These are phyloP conservation scores for Prunella strophiata DNA, from an alignment of 2,797 vertebrate genomes.

Conservation along the genomic window DNA sequence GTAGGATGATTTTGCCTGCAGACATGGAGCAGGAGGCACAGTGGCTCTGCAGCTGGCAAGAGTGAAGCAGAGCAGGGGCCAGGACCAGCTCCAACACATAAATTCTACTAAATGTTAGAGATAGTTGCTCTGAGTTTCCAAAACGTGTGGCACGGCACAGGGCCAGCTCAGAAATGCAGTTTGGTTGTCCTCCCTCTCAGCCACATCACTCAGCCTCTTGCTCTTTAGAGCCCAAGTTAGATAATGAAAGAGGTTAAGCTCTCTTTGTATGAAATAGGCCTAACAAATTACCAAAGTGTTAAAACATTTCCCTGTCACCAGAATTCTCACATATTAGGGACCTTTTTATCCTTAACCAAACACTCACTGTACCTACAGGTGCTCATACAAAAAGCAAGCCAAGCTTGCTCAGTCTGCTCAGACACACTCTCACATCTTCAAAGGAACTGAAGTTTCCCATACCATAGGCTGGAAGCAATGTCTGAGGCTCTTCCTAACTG, in stretches of 20 bases:
- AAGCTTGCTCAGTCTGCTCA: not conserved
- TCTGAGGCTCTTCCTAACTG: not conserved
- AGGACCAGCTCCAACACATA: not conserved
- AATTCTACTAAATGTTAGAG: not conserved
- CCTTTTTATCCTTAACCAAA: not conserved
- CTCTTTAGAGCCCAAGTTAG: not conserved
- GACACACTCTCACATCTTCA: not conserved
- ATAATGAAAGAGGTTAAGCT: not conserved
- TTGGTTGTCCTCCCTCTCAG: not conserved
- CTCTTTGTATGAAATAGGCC: not conserved
- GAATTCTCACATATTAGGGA: not conserved
- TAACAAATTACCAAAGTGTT: not conserved
- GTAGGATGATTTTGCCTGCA: not conserved
- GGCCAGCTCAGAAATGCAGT: not conserved
- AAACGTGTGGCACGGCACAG: accelerated
- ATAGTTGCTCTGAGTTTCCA: not conserved
- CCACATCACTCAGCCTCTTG: not conserved
- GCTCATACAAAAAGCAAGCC: not conserved
- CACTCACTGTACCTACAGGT: not conserved
- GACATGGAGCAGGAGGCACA: not conserved
- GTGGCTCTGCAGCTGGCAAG: not conserved
- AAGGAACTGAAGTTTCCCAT: not conserved
- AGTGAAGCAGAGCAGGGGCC: not conserved
- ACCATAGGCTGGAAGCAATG: not conserved
- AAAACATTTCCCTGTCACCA: not conserved